Percentiles rank a stretch among this genome's conserved stretches.
Conservation (phyloP, 2,113 vertebrate genomes). For the Oriolus oriolus region DNA sequence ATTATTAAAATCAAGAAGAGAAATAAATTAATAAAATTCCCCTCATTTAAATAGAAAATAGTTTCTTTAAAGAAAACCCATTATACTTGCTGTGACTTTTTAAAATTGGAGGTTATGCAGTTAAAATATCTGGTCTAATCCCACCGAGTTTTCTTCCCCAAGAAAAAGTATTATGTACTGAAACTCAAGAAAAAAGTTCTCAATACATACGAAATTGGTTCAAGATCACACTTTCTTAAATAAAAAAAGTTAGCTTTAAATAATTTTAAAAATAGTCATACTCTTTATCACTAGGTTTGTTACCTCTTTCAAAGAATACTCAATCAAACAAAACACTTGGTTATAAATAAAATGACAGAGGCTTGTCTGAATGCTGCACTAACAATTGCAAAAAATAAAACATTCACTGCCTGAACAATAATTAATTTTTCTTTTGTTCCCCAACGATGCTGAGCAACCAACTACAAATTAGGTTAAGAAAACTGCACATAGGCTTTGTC, state of each 20-base stretch:
- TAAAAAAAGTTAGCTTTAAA: not conserved
- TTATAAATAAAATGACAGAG: slow-evolving; percentile 3
- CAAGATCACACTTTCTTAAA: not conserved
- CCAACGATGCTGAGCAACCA: not conserved
- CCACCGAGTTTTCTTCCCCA: not conserved
- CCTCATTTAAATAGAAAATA: not conserved
- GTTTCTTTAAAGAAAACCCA: not conserved
- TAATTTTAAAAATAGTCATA: not conserved
- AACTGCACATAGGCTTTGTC: not conserved
- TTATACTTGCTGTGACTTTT: not conserved
- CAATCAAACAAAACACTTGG: not conserved
- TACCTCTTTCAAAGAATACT: not conserved
- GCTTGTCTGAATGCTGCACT: not conserved
- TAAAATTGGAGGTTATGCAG: not conserved
- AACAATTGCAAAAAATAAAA: not conserved
- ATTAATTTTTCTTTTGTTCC: slow-evolving; percentile 14
- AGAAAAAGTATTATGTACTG: not conserved
- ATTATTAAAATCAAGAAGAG: not conserved
- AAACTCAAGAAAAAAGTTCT: not conserved
- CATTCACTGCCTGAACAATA: not conserved
- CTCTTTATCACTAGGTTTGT: not conserved
- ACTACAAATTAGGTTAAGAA: not conserved
- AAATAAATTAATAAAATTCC: not conserved
- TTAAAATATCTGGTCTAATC: not conserved
- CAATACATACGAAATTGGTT: not conserved